These are phyloP conservation scores for Parasteatoda tepidariorum DNA, from an alignment of 1,140 invertebrate species.

Conservation along the genomic window DNA sequence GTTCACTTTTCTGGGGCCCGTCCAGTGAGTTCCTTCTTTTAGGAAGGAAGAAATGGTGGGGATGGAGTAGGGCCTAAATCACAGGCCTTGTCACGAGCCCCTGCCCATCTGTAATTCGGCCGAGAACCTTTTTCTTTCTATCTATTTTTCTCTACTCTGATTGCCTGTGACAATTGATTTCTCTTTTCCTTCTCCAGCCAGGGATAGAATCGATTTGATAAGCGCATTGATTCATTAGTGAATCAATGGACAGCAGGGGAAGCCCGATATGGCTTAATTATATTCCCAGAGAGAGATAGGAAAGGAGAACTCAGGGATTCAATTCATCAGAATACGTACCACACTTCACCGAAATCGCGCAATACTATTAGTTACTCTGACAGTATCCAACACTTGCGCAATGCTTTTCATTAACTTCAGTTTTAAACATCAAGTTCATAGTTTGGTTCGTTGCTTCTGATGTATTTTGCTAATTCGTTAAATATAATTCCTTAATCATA, in stretches of 20 bases:
- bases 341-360: background rate
- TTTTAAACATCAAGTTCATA: no score
- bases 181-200: slow-evolving; percentile 3
- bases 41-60: background rate
- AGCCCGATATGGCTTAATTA: slow-evolving; percentile 12
- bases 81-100: slow-evolving; percentile 53
- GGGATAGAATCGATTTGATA: slow-evolving; percentile 49
- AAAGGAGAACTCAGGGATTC: background rate
- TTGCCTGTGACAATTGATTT: slow-evolving; percentile 61
- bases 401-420: no score
- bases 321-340: background rate
- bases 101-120: slow-evolving; percentile 46
- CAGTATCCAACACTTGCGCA: background rate
- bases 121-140: slow-evolving; percentile 17
- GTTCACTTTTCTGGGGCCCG: background rate
- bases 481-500: no score
- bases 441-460: no score
- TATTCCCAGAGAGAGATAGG: background rate
- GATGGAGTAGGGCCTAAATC: slow-evolving; percentile 46
- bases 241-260: slow-evolving; percentile 30
- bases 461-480: no score
- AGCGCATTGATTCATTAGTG: slow-evolving; percentile 53
- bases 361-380: background rate
- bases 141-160: slow-evolving; percentile 46
- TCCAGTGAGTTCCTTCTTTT: slow-evolving; percentile 6